Evolutionary conservation across 2,113 vertebrate genomes (phyloP).

Genomic region (Zosterops borbonicus): DNA sequence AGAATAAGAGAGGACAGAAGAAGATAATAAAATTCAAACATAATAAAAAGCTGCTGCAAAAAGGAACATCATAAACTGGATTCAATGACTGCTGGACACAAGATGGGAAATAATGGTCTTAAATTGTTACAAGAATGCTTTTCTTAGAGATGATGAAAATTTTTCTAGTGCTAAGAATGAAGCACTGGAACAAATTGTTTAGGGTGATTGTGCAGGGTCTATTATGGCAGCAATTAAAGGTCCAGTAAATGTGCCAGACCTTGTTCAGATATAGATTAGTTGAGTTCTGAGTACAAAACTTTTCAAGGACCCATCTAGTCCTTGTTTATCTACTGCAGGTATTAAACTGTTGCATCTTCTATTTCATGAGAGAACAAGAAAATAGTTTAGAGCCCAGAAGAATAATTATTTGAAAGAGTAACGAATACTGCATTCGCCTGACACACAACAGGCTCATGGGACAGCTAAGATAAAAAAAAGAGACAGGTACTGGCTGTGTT

Average conservation of each 20-base stretch:
- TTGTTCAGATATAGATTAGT: neutral
- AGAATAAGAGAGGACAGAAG: neutral
- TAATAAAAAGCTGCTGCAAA: neutral
- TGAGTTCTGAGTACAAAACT: neutral
- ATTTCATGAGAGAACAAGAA: neutral
- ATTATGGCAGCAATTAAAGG: neutral
- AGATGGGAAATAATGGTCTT: neutral
- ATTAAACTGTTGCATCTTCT: neutral
- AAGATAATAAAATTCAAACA: neutral
- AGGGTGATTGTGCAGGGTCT: neutral
- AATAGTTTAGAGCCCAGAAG: neutral
- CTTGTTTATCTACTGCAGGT: neutral
- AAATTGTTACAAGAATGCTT: neutral
- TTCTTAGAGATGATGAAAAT: neutral
- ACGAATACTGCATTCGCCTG: neutral
- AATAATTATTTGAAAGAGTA: neutral
- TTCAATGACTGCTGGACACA: neutral
- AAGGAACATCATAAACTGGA: neutral
- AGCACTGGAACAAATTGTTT: neutral
- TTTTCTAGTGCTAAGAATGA: neutral
- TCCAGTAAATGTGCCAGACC: neutral
- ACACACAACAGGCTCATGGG: neutral
- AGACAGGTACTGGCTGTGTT: neutral
- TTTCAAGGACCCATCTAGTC: neutral
- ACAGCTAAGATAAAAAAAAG: neutral